Evolutionary conservation across 1,140 invertebrate genomes (phyloP).

Genomic region (Rhyacophila brunnea): DNA sequence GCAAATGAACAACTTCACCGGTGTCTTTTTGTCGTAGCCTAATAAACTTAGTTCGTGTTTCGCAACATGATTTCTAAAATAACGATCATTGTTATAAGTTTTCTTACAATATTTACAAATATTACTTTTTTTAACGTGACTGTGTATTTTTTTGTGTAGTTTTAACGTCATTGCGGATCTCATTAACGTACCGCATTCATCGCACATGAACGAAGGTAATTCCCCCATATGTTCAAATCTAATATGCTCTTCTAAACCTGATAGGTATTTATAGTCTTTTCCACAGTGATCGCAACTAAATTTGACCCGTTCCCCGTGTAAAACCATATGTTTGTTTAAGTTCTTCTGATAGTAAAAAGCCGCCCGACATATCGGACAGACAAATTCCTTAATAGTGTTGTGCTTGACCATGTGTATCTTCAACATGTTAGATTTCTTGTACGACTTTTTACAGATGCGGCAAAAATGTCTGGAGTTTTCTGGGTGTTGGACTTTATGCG

Average conservation of each 20-base stretch:
- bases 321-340: constrained; percentile 24
- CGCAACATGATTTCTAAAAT: constrained; percentile 48
- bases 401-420: constrained; percentile 22
- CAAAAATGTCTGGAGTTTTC: constrained; percentile 12
- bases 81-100: constrained; percentile 30
- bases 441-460: constrained; percentile 19
- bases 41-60: constrained; percentile 45
- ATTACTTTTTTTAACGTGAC: constrained; percentile 38
- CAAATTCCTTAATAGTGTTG: constrained; percentile 12
- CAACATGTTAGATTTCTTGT: constrained; percentile 13
- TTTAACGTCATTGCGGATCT: constrained; percentile 39
- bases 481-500: constrained; percentile 19
- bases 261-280: constrained; percentile 12
- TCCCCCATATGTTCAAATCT: constrained; percentile 22
- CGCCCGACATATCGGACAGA: constrained; percentile 29
- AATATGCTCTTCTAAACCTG: constrained; percentile 25
- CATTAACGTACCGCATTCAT: constrained; percentile 38
- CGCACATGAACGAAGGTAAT: constrained; percentile 24
- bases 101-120: constrained; percentile 40
- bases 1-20: constrained; percentile 11
- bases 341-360: constrained; percentile 21
- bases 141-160: constrained; percentile 39
- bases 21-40: constrained; percentile 41
- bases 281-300: constrained; percentile 21
- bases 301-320: constrained; percentile 15